phyloP scores from a whole-genome alignment of 1,140 invertebrate genomes.

The Procambarus clarkii region DNA sequence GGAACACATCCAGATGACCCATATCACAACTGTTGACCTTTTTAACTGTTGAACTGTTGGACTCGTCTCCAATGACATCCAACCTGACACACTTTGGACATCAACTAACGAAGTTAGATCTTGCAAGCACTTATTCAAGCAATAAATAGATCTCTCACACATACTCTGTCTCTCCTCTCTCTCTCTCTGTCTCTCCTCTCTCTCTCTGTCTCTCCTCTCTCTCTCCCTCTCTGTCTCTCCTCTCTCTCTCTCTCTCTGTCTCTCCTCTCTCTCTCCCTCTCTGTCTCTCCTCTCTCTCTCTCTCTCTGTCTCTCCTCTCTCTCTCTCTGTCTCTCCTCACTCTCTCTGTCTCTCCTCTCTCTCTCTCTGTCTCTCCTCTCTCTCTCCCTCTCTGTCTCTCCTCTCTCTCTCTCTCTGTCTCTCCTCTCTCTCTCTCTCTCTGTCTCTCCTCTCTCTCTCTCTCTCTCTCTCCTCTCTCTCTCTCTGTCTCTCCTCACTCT shows the following conservation, averaged over 20 bases:
- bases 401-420: background rate
- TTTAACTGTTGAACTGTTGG: too few relatives aligned
- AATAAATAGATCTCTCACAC: background rate
- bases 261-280: too few relatives aligned
- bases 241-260: background rate
- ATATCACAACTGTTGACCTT: too few relatives aligned
- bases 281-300: background rate
- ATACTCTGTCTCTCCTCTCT: background rate
- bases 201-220: background rate
- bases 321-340: too few relatives aligned
- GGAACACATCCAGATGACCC: too few relatives aligned
- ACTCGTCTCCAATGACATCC: too few relatives aligned
- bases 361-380: background rate
- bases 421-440: background rate
- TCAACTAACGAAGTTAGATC: too few relatives aligned
- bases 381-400: background rate
- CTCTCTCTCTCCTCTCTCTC: background rate
- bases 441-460: background rate
- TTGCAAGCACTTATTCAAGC: too few relatives aligned
- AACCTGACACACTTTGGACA: too few relatives aligned
- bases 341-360: background rate
- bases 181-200: background rate
- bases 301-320: too few relatives aligned
- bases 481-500: background rate
- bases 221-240: background rate